phyloP scores from a whole-genome alignment of 2,888 invertebrate species.

The Stegana nigrithorax region DNA sequence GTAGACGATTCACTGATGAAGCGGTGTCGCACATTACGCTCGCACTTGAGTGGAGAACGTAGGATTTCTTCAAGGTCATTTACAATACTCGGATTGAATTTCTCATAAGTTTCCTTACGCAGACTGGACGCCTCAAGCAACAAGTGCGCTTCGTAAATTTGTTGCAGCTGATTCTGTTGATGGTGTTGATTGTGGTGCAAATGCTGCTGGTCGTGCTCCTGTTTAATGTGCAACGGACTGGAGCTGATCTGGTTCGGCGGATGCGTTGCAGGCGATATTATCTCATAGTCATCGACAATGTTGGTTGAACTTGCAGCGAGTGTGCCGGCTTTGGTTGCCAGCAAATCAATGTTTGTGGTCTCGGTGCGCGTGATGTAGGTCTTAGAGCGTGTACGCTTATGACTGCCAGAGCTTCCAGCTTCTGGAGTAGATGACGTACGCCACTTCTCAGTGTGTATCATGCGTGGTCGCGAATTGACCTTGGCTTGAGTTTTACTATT shows the following conservation, averaged over 20 bases:
- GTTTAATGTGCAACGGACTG: conserved; percentile 62
- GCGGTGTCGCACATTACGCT: conserved; percentile 55
- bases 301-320: conserved; percentile 39
- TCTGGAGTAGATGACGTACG: conserved; percentile 65
- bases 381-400: conserved; percentile 72
- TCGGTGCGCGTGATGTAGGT: conserved; percentile 70
- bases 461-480: conserved; percentile 74
- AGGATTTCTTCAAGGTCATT: conserved; percentile 68
- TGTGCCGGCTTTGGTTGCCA: conserved; percentile 40
- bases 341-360: conserved; percentile 41
- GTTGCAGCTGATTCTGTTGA: conserved; percentile 42
- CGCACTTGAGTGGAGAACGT: conserved; percentile 65
- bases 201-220: conserved; percentile 50
- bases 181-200: conserved; percentile 21
- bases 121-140: conserved; percentile 58
- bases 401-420: conserved; percentile 69
- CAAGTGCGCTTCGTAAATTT: conserved; percentile 64
- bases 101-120: conserved; percentile 63
- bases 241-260: conserved; percentile 64
- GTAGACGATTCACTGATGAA: conserved; percentile 64
- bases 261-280: conserved; percentile 61
- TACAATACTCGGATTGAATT: conserved; percentile 65
- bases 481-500: conserved; percentile 27
- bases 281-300: conserved; percentile 65
- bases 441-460: conserved; percentile 82